phyloP scores from a whole-genome alignment of 2,888 invertebrate species.

The Cephalotes varians region DNA sequence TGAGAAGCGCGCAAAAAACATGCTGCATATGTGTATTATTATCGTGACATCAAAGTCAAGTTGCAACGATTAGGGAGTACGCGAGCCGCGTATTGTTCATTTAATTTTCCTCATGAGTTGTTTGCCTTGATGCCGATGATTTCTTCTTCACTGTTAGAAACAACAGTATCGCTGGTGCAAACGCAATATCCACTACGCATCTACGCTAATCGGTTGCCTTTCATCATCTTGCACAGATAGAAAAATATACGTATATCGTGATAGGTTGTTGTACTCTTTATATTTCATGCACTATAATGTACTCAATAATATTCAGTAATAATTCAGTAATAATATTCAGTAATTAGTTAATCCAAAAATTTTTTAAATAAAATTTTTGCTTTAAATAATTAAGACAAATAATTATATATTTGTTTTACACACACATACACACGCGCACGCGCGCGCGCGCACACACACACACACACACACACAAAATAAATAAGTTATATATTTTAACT shows the following conservation, averaged over 20 bases:
- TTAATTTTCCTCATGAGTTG: slow-evolving; percentile 70
- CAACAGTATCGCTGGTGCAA: slow-evolving; percentile 38
- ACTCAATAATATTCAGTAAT: not conserved
- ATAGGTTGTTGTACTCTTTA: slow-evolving; percentile 33
- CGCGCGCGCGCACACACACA: too few relatives aligned
- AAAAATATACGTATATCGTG: slow-evolving; percentile 7
- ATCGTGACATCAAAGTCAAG: slow-evolving; percentile 55
- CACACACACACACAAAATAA: too few relatives aligned
- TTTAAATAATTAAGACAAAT: not conserved
- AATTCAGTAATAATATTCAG: not conserved
- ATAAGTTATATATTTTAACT: too few relatives aligned
- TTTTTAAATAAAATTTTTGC: too few relatives aligned
- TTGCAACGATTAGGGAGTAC: slow-evolving; percentile 54
- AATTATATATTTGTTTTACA: too few relatives aligned
- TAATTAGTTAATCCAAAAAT: not conserved
- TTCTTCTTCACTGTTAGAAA: slow-evolving; percentile 49
- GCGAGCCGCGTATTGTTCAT: slow-evolving; percentile 52
- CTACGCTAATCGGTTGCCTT: slow-evolving; percentile 33
- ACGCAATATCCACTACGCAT: slow-evolving; percentile 11
- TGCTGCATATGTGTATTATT: slow-evolving; percentile 29
- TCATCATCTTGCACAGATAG: slow-evolving; percentile 32
- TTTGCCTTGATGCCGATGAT: slow-evolving; percentile 69
- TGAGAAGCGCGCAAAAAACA: slow-evolving; percentile 21
- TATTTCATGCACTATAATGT: not conserved
- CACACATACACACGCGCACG: too few relatives aligned